These are phyloP conservation scores for Chamaetylas fuelleborni DNA, from an alignment of 2,113 vertebrate genomes.

Conservation along the genomic window DNA sequence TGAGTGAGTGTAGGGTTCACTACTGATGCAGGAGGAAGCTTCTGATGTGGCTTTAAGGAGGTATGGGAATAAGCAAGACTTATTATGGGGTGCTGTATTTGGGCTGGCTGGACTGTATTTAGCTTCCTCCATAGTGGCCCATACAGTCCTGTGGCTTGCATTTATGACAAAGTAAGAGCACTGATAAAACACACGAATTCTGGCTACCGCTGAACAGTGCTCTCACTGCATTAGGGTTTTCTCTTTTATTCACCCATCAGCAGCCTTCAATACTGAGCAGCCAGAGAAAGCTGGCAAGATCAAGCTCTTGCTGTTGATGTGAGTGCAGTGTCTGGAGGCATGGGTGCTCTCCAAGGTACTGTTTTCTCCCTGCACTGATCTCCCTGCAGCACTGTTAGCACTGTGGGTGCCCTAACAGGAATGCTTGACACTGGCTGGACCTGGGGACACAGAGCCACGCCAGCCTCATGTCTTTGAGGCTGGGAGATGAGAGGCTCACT, in stretches of 20 bases:
- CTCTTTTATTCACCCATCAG: background rate
- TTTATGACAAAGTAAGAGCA: background rate
- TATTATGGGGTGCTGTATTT: background rate
- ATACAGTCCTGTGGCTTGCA: background rate
- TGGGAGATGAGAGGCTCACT: background rate
- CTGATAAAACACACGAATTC: background rate
- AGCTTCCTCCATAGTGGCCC: background rate
- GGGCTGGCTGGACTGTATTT: background rate
- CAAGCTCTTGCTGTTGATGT: background rate
- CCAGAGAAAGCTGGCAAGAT: background rate
- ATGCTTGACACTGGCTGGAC: background rate
- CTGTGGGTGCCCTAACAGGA: background rate
- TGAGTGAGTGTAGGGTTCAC: background rate
- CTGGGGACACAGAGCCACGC: background rate
- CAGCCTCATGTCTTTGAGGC: background rate
- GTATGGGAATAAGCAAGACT: background rate
- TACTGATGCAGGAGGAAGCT: background rate
- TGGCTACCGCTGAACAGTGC: background rate
- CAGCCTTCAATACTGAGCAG: background rate
- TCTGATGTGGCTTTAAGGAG: background rate
- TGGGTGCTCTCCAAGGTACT: background rate
- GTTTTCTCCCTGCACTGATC: fast-evolving
- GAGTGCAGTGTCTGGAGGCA: background rate
- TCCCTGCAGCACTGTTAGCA: background rate
- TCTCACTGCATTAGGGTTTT: background rate